Evolutionary conservation across 2,113 vertebrate genomes (phyloP), one percentile per base, ranked within the genome.

Genomic region (Peromyscus maniculatus): DNA sequence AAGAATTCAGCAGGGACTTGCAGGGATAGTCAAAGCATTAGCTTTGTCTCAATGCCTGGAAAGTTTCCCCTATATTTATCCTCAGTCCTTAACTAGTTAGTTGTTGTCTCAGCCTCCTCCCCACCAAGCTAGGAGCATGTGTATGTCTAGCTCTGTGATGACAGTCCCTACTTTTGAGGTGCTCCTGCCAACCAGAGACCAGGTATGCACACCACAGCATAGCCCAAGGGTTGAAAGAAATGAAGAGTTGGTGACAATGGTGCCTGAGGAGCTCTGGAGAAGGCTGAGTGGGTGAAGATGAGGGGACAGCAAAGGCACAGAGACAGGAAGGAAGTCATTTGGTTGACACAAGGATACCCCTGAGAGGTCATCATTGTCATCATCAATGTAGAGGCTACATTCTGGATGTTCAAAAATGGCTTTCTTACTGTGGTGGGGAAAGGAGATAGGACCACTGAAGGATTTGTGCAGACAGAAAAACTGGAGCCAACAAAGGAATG

Each of bases 301-400:
- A 78, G 62, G 59, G 75, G 43, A 28, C 22, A 64, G 95, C 59
- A 39, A 95, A 96, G 91, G 87, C 87, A 89, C 75, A 78, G 72
- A 69, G 71, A 71, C 89, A 93, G 77, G 49, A 95, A 91, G 77
- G 55, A 31, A 75, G 72, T 72, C 91, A 46, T 80, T 52, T 87
- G 72, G 74, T 90, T 83, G 84, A 88, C 62, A 66, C 10, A 17
- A 90, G 36, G 19, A 46, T 19, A 72, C 46, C n/a, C 5, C 3
- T 78, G 79, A 92, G 57, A 64, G 87, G 72, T 11, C 75, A 52
- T 79, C 39, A 39, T 72, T 39, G 71, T 39, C 71, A 21, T 39
- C 71, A 72, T 72, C 17, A n/a, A 72, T 72, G 36, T 77, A 7
- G 72, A 82, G 52, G 59, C 71, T 55, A 75, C 59, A 88, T 91